Evolutionary conservation across 2,113 vertebrate species (phyloP).

Genomic region (Rhea americana): DNA sequence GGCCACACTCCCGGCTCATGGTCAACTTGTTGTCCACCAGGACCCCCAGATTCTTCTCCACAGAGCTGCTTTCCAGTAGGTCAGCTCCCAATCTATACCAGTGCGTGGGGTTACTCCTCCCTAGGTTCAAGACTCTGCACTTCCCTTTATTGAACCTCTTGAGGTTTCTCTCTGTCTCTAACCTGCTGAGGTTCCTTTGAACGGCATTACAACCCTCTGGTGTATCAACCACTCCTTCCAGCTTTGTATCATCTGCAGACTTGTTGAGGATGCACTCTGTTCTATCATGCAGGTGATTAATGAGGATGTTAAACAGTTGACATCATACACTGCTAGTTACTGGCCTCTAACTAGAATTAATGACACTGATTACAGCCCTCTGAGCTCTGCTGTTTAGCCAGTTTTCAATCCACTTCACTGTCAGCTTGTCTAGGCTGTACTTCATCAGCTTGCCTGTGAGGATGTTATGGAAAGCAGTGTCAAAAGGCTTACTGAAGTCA

Average conservation of each 20-base stretch:
- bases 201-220: too few species aligned
- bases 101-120: background rate
- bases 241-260: background rate
- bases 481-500: background rate
- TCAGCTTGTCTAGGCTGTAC: background rate
- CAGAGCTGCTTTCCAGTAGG: background rate
- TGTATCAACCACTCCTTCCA: background rate
- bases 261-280: background rate
- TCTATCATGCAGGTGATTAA: background rate
- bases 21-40: background rate
- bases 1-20: background rate
- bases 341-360: background rate
- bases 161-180: background rate
- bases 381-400: background rate
- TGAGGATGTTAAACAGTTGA: background rate
- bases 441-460: background rate
- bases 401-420: background rate
- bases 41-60: background rate
- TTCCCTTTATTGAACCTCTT: background rate
- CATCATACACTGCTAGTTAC: background rate
- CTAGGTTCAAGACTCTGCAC: background rate
- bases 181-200: background rate
- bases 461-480: background rate
- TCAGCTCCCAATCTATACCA: background rate
- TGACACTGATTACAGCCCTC: background rate